Base-by-base conservation (phyloP, 2,888 invertebrate species). In the Aplocera efformata region DNA sequence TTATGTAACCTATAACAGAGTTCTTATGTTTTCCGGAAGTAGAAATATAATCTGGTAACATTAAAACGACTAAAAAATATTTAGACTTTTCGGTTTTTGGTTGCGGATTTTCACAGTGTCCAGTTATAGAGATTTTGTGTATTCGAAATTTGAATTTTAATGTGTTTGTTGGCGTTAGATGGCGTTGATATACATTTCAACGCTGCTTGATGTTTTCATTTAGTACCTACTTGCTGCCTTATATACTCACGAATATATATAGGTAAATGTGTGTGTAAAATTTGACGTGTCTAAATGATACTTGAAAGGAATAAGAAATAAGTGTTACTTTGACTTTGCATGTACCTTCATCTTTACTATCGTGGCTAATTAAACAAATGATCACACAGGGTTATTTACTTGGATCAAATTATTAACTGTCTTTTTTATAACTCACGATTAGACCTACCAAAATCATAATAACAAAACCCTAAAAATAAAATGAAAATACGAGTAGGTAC, bases 401-500 rank as follows among this genome's bases (percentile, higher is more conserved):
- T n/a, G n/a, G n/a, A n/a, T n/a, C n/a, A n/a, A n/a, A n/a, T n/a
- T n/a, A n/a, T n/a, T n/a, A n/a, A n/a, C n/a, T n/a, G n/a, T n/a
- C n/a, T n/a, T n/a, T n/a, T n/a, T n/a, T n/a, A 17, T 25, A 25
- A 25, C n/a, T 27, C 3, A 7, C 7, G 6, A 27, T 7, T 27
- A 9, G 7, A 27, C 10, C 6, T 10, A 29, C 20, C 29, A 25
- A 21, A 29, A 23, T 21, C 9, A 26, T 9, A 34, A 13, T 13
- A 26, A 40, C 21, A 24, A 43, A 43, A 24, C 39, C 34, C 36
- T 48, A 54, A 51, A 45, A 34, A 37, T 33, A 27, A 43, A 38
- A 39, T 34, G 27, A 17, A 17, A 17, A 17, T 17, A n/a, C n/a
- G n/a, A n/a, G n/a, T n/a, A n/a, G n/a, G 38, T 27, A 53, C 50